Evolutionary conservation across 2,113 vertebrate genomes (phyloP).

Genomic region (Neomonachus schauinslandi): DNA sequence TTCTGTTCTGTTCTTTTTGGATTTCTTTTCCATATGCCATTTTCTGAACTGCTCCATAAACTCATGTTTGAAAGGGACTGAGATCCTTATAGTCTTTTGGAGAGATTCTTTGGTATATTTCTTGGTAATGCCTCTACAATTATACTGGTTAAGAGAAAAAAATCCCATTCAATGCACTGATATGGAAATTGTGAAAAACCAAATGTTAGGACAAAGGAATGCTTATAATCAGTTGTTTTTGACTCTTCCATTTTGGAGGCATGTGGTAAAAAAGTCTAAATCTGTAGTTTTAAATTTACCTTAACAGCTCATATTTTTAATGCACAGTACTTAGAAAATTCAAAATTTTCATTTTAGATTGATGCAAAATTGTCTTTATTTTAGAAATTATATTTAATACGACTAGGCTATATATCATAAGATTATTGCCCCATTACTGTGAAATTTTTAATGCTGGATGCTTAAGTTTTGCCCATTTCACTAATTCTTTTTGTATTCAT

Average conservation of each 20-base stretch:
- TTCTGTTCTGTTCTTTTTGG: not conserved
- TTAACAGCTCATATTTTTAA: slow-evolving; percentile 27
- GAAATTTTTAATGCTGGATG: slow-evolving; percentile 33
- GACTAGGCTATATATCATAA: not conserved
- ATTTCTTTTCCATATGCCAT: not conserved
- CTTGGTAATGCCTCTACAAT: not conserved
- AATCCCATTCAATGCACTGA: not conserved
- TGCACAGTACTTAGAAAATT: not conserved
- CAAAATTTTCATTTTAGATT: slow-evolving; percentile 4
- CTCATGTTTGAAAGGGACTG: not conserved
- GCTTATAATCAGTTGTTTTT: not conserved
- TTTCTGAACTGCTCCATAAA: slow-evolving; percentile 17
- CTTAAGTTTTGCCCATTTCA: slow-evolving; percentile 52
- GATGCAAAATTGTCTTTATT: slow-evolving; percentile 44
- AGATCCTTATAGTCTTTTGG: not conserved
- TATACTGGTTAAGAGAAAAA: not conserved
- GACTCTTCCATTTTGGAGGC: not conserved
- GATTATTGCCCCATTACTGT: not conserved
- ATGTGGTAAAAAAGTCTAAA: not conserved
- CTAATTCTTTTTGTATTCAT: slow-evolving; percentile 23
- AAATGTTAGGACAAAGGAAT: not conserved
- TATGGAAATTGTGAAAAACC: not conserved
- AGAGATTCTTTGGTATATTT: not conserved
- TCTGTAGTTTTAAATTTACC: not conserved
- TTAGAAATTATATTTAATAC: slow-evolving; percentile 57